A percentile compares a stretch with the other conserved stretches of the same genome.
phyloP scores from a whole-genome alignment of 1,140 invertebrate genomes.

The Caenorhabditis elegans region WBcel235 BX284603.4:1865501-1866000 shows the following conservation, averaged over 20 bases:
- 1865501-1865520: no score
- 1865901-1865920: not conserved
- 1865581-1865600: no score
- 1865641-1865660: no score
- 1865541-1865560: no score
- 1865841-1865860: constrained; percentile 48
- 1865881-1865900: constrained; percentile 44
- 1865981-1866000: not conserved
- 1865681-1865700: not conserved
- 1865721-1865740: constrained; percentile 41
- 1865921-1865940: constrained; percentile 21
- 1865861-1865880: constrained; percentile 44
- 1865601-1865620: no score
- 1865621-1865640: no score
- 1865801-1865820: constrained; percentile 35
- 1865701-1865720: not conserved
- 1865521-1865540: no score
- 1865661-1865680: not conserved
- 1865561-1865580: no score
- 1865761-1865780: constrained; percentile 41
- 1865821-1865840: constrained; percentile 51
- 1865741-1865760: constrained; percentile 42
- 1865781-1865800: constrained; percentile 18
- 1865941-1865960: constrained; percentile 24
- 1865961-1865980: constrained; percentile 26